Evolutionary conservation across 1,140 invertebrate species (phyloP).

Genomic region (Heliconius hewitsoni): DNA sequence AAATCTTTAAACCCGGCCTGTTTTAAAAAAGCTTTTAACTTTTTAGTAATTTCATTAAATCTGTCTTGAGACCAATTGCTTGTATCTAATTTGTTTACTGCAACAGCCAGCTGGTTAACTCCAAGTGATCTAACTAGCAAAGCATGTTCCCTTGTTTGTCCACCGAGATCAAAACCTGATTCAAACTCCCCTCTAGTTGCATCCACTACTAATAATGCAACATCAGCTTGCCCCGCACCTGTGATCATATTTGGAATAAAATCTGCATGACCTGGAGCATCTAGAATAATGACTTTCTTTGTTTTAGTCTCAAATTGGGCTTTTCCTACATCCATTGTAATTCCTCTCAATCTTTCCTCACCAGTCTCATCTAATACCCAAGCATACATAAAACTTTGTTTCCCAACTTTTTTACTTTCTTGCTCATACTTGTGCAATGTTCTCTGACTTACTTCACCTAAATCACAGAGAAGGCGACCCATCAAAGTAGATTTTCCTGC

Average conservation of each 20-base stretch:
- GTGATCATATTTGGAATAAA: constrained; percentile 99
- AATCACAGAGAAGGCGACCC: constrained; percentile 94
- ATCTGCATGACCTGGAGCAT: constrained; percentile 98
- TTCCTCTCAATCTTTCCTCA: constrained; percentile 93
- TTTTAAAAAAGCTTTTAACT: constrained; percentile 94
- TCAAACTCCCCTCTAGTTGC: constrained; percentile 98
- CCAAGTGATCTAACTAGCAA: constrained; percentile 94
- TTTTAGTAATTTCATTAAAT: constrained; percentile 93
- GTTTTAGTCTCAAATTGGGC: constrained; percentile 95
- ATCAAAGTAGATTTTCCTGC: constrained; percentile 99
- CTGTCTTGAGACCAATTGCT: constrained; percentile 89
- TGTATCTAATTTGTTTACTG: constrained; percentile 93
- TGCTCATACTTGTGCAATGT: constrained; percentile 98
- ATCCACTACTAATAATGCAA: constrained; percentile 97
- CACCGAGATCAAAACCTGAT: constrained; percentile 98
- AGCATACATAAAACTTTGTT: constrained; percentile 98
- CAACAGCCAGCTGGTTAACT: constrained; percentile 92
- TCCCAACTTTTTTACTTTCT: constrained; percentile 98
- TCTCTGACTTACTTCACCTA: constrained; percentile 95
- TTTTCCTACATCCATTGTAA: constrained; percentile 98
- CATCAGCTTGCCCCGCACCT: constrained; percentile 98
- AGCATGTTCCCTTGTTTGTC: constrained; percentile 98
- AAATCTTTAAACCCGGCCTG: constrained; percentile 96
- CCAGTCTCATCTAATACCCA: constrained; percentile 99
- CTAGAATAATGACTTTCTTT: constrained; percentile 92